phyloP scores from a whole-genome alignment of 2,113 vertebrate species.

The Limnothrissa miodon region DNA sequence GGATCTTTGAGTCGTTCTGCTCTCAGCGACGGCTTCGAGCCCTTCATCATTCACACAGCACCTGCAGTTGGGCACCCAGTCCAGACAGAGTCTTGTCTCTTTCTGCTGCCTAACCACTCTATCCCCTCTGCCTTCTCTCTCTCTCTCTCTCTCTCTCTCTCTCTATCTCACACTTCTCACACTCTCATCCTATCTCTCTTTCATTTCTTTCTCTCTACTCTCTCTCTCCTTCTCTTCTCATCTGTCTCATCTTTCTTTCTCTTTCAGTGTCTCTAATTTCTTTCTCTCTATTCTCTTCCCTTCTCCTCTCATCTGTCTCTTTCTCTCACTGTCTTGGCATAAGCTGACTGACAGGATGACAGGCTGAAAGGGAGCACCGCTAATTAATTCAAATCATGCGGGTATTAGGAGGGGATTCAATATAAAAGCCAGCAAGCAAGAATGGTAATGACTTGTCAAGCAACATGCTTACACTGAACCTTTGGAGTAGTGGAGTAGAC shows the following conservation, averaged over 20 bases:
- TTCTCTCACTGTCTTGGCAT: not conserved
- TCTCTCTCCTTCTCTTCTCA: too few relatives aligned
- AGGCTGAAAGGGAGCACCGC: not conserved
- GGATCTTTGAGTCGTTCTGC: not conserved
- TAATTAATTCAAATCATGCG: constrained; percentile 38
- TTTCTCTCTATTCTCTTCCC: not conserved
- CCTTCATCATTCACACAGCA: not conserved
- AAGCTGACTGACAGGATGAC: constrained; percentile 25
- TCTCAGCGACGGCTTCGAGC: not conserved
- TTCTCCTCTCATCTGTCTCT: not conserved
- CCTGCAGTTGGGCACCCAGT: not conserved
- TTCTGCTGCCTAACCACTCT: too few relatives aligned
- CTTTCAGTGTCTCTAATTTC: not conserved
- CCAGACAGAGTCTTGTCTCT: too few relatives aligned
- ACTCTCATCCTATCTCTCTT: too few relatives aligned
- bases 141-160: too few relatives aligned
- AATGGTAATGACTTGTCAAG: constrained; percentile 36
- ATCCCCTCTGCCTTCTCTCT: too few relatives aligned
- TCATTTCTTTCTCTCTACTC: too few relatives aligned
- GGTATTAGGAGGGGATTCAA: constrained; percentile 30
- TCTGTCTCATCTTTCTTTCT: too few relatives aligned
- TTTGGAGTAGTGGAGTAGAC: not conserved
- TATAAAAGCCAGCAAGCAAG: constrained; percentile 34
- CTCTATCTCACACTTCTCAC: too few relatives aligned
- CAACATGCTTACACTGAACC: constrained; percentile 22